These are phyloP conservation scores for Pseudococcus jackbeardsleyi DNA, from an alignment of 2,888 invertebrate genomes.

Conservation along the genomic window DNA sequence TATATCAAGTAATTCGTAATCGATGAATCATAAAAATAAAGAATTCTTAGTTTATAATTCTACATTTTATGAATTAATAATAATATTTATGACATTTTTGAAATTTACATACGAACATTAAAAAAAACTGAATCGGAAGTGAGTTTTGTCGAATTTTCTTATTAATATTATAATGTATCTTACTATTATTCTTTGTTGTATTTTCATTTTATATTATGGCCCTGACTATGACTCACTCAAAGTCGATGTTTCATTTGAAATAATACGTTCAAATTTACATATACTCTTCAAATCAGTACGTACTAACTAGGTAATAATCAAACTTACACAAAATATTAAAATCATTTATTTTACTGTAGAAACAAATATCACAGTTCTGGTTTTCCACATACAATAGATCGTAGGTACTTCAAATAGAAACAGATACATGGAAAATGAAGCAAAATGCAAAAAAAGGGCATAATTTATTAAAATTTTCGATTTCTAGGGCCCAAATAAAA, in stretches of 20 bases:
- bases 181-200: not conserved
- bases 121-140: no score
- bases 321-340: not conserved
- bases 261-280: not conserved
- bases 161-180: not conserved
- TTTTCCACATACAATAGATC: not conserved
- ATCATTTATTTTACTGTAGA: not conserved
- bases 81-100: no score
- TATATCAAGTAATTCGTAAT: constrained; percentile 86
- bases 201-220: not conserved
- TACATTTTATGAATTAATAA: no score
- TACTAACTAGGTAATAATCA: not conserved
- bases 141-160: not conserved
- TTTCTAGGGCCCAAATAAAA: constrained; percentile 48
- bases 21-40: no score
- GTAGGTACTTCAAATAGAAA: not conserved
- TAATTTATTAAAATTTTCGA: not conserved
- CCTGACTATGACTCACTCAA: no score
- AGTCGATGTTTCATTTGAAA: no score
- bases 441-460: not conserved
- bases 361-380: constrained; percentile 43
- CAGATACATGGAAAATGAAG: not conserved
- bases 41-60: no score
- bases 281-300: not conserved
- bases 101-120: no score